Conservation (phyloP, 35 echinoderm and acorn worm species). For the Diadema setosum region DNA sequence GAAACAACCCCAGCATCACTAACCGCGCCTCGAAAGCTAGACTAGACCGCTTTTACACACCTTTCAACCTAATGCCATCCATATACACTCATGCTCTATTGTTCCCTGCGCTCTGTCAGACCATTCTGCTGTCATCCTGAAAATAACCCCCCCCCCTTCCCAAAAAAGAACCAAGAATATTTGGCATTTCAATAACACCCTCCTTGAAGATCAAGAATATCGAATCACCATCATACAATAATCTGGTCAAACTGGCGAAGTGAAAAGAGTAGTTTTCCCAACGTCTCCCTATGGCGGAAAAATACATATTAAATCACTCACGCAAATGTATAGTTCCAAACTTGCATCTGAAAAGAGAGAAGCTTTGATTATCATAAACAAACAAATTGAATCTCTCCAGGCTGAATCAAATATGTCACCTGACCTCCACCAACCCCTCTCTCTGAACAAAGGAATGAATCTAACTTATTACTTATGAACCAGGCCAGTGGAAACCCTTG, state of each 20-base stretch:
- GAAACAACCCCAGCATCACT: neutral
- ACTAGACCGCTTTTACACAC: constrained; percentile 10
- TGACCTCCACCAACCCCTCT: neutral
- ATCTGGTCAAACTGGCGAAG: constrained; percentile 9
- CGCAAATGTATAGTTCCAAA: no score
- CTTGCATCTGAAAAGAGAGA: no score
- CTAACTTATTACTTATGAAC: neutral
- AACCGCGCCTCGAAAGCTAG: constrained; percentile 9
- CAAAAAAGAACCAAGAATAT: neutral
- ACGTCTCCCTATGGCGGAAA: constrained; percentile 8
- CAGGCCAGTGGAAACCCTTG: neutral
- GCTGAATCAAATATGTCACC: neutral
- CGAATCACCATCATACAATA: neutral
- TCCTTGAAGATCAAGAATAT: neutral
- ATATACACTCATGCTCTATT: neutral
- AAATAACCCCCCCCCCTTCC: neutral
- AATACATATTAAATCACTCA: no score
- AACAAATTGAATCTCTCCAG: neutral
- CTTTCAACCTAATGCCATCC: neutral
- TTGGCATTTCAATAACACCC: constrained; percentile 3
- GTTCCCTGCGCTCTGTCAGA: neutral
- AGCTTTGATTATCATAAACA: neutral
- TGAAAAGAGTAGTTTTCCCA: no score
- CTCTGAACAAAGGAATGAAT: neutral
- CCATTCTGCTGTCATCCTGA: neutral